phyloP scores from a whole-genome alignment of 2,888 invertebrate species.

The Miltochrista miniata region DNA sequence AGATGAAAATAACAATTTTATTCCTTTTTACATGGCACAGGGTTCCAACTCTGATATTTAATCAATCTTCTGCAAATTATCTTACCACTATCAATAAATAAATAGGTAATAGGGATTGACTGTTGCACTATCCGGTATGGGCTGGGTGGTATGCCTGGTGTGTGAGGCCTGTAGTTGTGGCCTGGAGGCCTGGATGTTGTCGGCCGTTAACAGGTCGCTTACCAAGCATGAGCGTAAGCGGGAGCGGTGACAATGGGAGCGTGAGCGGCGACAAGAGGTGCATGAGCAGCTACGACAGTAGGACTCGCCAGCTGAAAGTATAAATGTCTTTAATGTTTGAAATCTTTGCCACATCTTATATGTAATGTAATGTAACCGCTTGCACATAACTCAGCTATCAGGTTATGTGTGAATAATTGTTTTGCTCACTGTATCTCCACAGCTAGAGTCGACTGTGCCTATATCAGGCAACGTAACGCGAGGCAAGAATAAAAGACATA shows the following conservation, averaged over 20 bases:
- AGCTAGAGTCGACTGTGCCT: no score
- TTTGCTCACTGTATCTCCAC: no score
- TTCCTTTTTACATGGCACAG: conserved; percentile 54
- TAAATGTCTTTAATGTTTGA: no score
- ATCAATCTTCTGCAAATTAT: conserved; percentile 50
- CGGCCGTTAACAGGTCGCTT: conserved; percentile 31
- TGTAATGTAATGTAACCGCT: no score
- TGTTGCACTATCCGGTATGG: conserved; percentile 61
- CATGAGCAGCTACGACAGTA: conserved; percentile 61
- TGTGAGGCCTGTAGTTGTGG: conserved; percentile 23
- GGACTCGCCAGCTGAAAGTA: conserved; percentile 66
- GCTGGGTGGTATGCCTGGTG: conserved; percentile 23
- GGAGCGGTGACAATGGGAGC: conserved; percentile 59
- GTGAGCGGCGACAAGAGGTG: conserved; percentile 62
- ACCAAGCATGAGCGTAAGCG: conserved; percentile 70
- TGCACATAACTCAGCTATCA: no score
- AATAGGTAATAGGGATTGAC: conserved; percentile 54
- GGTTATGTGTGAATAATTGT: no score
- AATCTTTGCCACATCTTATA: no score
- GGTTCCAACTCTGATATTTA: conserved; percentile 54
- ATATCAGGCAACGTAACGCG: no score
- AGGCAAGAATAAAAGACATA: no score
- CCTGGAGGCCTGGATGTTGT: conserved; percentile 38
- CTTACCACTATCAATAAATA: conserved; percentile 59
- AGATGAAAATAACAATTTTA: conserved; percentile 33